These are phyloP conservation scores for Diadumene lineata DNA, from an alignment of 92 coral and sea anemone genomes.

Conservation along the genomic window DNA sequence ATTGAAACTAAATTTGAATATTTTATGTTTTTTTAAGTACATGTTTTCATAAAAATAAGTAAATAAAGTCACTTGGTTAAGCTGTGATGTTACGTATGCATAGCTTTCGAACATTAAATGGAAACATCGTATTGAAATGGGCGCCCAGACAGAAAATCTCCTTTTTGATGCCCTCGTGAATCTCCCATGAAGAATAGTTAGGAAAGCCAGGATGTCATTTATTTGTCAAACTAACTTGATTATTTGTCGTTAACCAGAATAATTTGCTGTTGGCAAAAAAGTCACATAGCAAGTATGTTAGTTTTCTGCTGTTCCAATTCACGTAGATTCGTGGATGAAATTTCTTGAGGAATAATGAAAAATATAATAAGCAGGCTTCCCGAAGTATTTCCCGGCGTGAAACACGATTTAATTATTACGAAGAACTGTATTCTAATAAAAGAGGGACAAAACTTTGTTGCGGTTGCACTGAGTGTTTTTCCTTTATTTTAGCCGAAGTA, in stretches of 20 bases:
- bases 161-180: neutral
- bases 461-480: slow-evolving; percentile 10
- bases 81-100: neutral
- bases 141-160: neutral
- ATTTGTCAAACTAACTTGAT: neutral
- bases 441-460: slow-evolving; percentile 24
- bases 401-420: too few relatives aligned
- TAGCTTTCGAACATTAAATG: neutral
- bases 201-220: neutral
- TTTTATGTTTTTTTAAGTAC: neutral
- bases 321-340: slow-evolving; percentile 1
- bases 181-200: neutral
- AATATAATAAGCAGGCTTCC: too few relatives aligned
- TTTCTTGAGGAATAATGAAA: too few relatives aligned
- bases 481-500: slow-evolving; percentile 18
- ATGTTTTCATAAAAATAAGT: slow-evolving; percentile 3
- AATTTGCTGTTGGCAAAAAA: slow-evolving; percentile 15
- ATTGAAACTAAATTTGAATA: neutral
- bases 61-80: neutral
- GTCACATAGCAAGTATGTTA: slow-evolving; percentile 6
- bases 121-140: too few relatives aligned
- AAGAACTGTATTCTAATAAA: too few relatives aligned
- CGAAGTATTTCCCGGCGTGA: too few relatives aligned
- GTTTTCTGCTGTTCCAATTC: too few relatives aligned
- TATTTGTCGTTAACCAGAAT: neutral